Evolutionary conservation across 2,797 vertebrate species (phyloP), one percentile per base, ranked within the genome.

Genomic region (Trematomus bernacchii): DNA sequence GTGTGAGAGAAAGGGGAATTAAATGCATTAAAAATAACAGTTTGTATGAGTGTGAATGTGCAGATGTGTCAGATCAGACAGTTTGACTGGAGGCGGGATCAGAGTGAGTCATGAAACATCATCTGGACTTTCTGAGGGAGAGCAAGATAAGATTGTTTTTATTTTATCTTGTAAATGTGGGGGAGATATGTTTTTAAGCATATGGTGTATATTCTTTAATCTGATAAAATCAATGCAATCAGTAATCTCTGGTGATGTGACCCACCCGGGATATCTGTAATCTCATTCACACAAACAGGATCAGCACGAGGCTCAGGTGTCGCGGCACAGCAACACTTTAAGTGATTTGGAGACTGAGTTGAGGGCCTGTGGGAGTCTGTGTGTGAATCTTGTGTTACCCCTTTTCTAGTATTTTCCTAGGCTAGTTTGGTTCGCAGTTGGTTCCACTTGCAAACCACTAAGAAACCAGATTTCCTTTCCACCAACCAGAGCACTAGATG

Each of bases 231-330:
- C 54, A 57, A 55, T 78, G 48, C 68, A 71, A 60, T 71, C 65
- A 81, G 48, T 72, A 30, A 13, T 42, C 52, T 70, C 51, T 67
- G 60, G 52, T 77, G 66, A 21, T 18, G 65, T 15, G 61, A 73
- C 67, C n/a, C n/a, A 73, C 67, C n/a, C n/a, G 57, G 19, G 55
- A 43, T 43, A 51, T 77, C 43, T 83, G 47, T 83, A 73, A 88
- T 90, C 76, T 76, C 54, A 62, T 78, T 82, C 73, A 58, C 71
- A 55, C 75, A 71, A 82, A 85, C 66, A 80, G 79, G 77, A 84
- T 89, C 77, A 83, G 64, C 23, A 2, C 11, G 55, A 51, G 27
- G 53, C 64, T 78, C 67, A 77, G 79, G 80, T 85, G 77, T 81
- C 70, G 73, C 44, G 75, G 77, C 40, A 61, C 8, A 6, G 51